Conservation (phyloP, 2,888 invertebrate species). For the Leptogaster cylindrica region DNA sequence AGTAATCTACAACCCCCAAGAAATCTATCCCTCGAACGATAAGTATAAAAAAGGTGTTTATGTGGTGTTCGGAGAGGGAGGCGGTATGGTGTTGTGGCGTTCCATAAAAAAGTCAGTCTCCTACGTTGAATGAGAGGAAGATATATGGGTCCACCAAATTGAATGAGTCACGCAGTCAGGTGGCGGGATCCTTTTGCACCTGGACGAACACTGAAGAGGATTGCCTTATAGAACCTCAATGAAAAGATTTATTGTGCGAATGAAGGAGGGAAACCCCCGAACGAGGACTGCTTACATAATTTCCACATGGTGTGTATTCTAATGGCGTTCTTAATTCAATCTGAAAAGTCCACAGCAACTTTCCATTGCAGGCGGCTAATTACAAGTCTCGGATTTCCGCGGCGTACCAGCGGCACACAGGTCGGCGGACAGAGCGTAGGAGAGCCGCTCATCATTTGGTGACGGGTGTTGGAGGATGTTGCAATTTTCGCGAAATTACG, state of each 20-base stretch:
- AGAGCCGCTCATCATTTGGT: conserved; percentile 1
- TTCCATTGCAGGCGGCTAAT: conserved; percentile 27
- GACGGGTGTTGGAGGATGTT: conserved; percentile 28
- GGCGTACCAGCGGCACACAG: too few relatives aligned
- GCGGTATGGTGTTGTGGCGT: conserved; percentile 35
- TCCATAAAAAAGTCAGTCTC: conserved; percentile 23
- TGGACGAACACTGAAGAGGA: neutral
- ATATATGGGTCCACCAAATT: conserved; percentile 32
- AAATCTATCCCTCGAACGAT: conserved; percentile 38
- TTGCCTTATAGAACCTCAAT: too few relatives aligned
- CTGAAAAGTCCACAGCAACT: neutral
- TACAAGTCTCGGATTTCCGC: conserved; percentile 15
- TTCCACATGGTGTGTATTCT: neutral
- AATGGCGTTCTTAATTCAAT: conserved; percentile 6
- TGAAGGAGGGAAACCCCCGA: too few relatives aligned
- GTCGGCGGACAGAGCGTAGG: too few relatives aligned
- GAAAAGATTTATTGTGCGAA: too few relatives aligned
- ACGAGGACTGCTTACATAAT: too few relatives aligned
- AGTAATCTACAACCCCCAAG: conserved; percentile 37
- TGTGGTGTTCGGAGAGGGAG: conserved; percentile 30
- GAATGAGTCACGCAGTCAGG: conserved; percentile 36
- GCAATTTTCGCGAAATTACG: conserved; percentile 10
- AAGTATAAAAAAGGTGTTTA: conserved; percentile 25
- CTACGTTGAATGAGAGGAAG: conserved; percentile 2
- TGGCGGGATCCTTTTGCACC: conserved; percentile 12